Base-by-base conservation (phyloP, 2,113 vertebrate genomes). In the Labeo rohita region DNA sequence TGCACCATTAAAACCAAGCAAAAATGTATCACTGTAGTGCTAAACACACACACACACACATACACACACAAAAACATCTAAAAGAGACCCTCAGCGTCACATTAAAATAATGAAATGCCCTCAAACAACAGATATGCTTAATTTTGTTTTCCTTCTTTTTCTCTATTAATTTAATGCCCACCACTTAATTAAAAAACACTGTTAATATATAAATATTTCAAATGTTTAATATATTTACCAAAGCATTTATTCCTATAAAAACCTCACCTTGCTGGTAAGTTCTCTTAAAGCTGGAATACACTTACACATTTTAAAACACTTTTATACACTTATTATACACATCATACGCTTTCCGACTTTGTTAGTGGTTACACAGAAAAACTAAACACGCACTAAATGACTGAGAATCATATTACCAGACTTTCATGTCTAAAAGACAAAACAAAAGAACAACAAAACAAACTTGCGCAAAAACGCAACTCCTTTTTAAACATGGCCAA, bases 131-230 rank as follows among this genome's bases (percentile, higher is more conserved):
- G 28, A 70, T 11, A 1, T 70, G 65, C 28, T 68, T 39, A 7
- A 36, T 63, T n/a, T 23, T 1, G 10, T n/a, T 61, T 23, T 39
- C 39, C 39, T 28, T 1, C 28, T 50, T 23, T 75, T 39, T 13
- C 36, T 59, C 6, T 10, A 8, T n/a, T 36, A 15, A 61, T 23
- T 61, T 6, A n/a, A 80, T 65, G 78, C 78, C 21, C 78, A 80
- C 59, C 78, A 80, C 59, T 80, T 65, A 12, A 74, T 74, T 10
- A 10, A 65, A 49, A 45, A n/a, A 45, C 18, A 73, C 10, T n/a
- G 3, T 45, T 47, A 73, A 28, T 2, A 28, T 28, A 28, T 28
- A 18, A 16, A 13, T 16, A 18, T 1, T 47, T 72, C 18, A 43
- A 12, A 43, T 72, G 68, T 45, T 45, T 21, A 10, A 8, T 70